Percentiles rank a stretch among this genome's conserved stretches.
These are phyloP conservation scores for Phaetusa simplex DNA, from an alignment of 2,113 vertebrate genomes.

Conservation along the genomic window DNA sequence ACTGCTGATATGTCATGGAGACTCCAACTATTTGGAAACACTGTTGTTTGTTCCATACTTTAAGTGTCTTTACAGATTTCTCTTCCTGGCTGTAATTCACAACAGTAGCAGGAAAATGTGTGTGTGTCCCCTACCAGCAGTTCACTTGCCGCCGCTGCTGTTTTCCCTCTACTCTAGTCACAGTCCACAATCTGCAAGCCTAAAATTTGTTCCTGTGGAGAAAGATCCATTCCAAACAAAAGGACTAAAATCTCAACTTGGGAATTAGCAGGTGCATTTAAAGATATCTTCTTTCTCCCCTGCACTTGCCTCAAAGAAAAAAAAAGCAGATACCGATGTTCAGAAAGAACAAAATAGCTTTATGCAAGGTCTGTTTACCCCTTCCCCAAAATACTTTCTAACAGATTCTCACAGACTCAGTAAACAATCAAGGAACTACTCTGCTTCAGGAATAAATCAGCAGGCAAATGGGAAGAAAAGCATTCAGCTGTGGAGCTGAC, in stretches of 20 bases:
- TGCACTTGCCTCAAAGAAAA: background rate
- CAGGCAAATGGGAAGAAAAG: background rate
- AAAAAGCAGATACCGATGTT: background rate
- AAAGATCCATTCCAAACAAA: background rate
- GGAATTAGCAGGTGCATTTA: background rate
- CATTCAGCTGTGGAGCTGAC: background rate
- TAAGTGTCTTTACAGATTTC: background rate
- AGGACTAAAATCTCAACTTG: background rate
- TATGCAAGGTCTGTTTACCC: background rate
- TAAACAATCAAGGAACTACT: background rate
- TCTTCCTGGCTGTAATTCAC: background rate
- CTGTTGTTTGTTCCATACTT: background rate
- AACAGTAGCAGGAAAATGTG: background rate
- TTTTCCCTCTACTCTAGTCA: background rate
- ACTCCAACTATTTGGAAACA: slow-evolving; percentile 4
- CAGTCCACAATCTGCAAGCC: background rate
- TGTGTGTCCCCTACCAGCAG: background rate
- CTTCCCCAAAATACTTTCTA: background rate
- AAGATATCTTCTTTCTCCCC: background rate
- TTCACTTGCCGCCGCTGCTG: background rate
- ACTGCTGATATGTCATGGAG: background rate
- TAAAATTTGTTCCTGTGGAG: background rate
- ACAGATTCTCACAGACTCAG: background rate
- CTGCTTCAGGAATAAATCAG: background rate
- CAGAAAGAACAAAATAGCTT: background rate